phyloP scores from a whole-genome alignment of 2,888 invertebrate genomes.

The Phlogophora meticulosa region DNA sequence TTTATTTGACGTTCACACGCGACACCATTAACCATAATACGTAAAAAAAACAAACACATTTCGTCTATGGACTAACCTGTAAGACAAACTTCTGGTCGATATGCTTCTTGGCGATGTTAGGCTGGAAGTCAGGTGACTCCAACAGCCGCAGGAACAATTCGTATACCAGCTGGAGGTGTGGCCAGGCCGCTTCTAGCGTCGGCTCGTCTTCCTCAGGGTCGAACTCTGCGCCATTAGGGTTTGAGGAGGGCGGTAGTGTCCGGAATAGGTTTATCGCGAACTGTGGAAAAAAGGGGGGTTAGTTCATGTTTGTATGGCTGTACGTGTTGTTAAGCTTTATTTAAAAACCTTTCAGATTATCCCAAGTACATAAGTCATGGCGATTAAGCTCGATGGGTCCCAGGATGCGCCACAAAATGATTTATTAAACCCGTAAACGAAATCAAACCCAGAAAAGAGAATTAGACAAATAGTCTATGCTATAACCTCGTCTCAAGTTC shows the following conservation, averaged over 20 bases:
- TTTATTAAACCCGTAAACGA: no score
- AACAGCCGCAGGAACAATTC: constrained; percentile 95
- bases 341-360: no score
- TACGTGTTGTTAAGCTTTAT: neutral
- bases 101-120: constrained; percentile 97
- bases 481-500: no score
- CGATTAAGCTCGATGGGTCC: no score
- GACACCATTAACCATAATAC: no score
- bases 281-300: constrained; percentile 81
- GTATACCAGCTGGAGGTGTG: constrained; percentile 96
- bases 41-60: no score
- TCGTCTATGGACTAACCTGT: constrained; percentile 92
- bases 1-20: no score
- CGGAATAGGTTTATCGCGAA: constrained; percentile 97
- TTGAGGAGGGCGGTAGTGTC: constrained; percentile 96
- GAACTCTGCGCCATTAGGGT: constrained; percentile 97
- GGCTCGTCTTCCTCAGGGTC: constrained; percentile 99
- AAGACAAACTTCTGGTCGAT: constrained; percentile 99
- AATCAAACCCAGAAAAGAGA: no score
- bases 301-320: neutral
- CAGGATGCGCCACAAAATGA: no score
- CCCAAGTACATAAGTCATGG: no score
- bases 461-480: no score
- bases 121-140: constrained; percentile 98
- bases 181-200: constrained; percentile 98